Evolutionary conservation across 2,797 vertebrate species (phyloP), one percentile per base, ranked within the genome.

Genomic region (Ctenochaetus hawaiiensis): DNA sequence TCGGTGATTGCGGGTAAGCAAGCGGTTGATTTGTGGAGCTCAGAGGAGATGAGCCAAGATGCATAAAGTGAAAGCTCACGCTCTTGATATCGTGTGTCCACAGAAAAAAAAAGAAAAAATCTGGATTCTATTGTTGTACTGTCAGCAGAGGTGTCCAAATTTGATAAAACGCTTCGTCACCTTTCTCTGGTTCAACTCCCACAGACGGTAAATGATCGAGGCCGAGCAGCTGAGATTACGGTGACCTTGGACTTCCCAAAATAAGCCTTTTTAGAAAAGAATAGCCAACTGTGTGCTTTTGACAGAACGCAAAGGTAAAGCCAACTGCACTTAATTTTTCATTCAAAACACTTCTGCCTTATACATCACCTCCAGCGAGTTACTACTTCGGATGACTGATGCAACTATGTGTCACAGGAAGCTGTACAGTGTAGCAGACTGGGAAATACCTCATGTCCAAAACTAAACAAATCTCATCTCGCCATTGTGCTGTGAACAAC

Each of bases 91-190:
- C 84, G 47, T 70, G 65, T 83, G 79, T 88, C 83, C 39, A 43
- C 78, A 69, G 60, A 72, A 62, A 83, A 34, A 34, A 34, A 34
- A 7, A n/a, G n/a, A 26, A 26, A 26, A 2, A 79, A 78, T 87
- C 82, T 89, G 88, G 80, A 84, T 84, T 81, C 69, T 78, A 88
- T 92, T 91, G 85, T 93, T 92, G 71, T 57, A 49, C 65, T 88
- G 82, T 93, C 88, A 85, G 82, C 78, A 47, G 78, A 91, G 79
- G 88, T 90, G 87, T 87, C 74, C 71, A 5, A 26, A 56, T 80
- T 82, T 89, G 87, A 88, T 80, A 80, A 89, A 93, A 83, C 64
- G 70, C 64, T 68, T 72, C 26, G 54, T 87, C 86, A 72, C 83
- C 81, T 80, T 81, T 82, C 61, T 73, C 54, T n/a, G 11, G 39